Percentiles rank a stretch among this genome's conserved stretches.
phyloP scores from a whole-genome alignment of 53 echinoderm and acorn worm genomes.

The Temnopleurus reevesii region DNA sequence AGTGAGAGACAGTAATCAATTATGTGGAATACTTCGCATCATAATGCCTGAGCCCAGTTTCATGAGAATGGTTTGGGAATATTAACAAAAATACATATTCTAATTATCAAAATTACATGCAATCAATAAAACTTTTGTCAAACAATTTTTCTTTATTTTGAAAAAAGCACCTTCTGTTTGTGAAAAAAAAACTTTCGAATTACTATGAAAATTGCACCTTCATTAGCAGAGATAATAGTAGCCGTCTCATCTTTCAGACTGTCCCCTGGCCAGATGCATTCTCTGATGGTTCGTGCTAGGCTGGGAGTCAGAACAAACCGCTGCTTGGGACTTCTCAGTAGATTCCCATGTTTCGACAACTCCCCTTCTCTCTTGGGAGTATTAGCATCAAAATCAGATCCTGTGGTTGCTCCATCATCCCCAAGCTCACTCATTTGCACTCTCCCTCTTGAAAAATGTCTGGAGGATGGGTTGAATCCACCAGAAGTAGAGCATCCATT shows the following conservation, averaged over 20 bases:
- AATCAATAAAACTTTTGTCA: too few relatives aligned
- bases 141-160: too few relatives aligned
- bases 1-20: too few relatives aligned
- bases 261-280: slow-evolving; percentile 77
- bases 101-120: too few relatives aligned
- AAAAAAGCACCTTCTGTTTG: too few relatives aligned
- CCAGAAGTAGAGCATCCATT: too few relatives aligned
- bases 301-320: slow-evolving; percentile 46
- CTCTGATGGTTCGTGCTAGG: slow-evolving; percentile 48
- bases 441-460: neutral
- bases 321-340: slow-evolving; percentile 42
- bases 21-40: too few relatives aligned
- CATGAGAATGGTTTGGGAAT: too few relatives aligned
- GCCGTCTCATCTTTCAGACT: slow-evolving; percentile 70
- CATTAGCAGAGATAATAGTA: slow-evolving; percentile 73
- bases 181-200: too few relatives aligned
- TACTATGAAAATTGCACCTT: slow-evolving; percentile 71
- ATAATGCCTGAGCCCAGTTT: too few relatives aligned
- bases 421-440: neutral
- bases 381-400: neutral
- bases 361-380: slow-evolving; percentile 38
- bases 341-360: slow-evolving; percentile 4
- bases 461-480: neutral
- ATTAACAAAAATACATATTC: too few relatives aligned
- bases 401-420: neutral